Conservation (phyloP, 2,113 vertebrate genomes). For the Vulpes lagopus region DNA sequence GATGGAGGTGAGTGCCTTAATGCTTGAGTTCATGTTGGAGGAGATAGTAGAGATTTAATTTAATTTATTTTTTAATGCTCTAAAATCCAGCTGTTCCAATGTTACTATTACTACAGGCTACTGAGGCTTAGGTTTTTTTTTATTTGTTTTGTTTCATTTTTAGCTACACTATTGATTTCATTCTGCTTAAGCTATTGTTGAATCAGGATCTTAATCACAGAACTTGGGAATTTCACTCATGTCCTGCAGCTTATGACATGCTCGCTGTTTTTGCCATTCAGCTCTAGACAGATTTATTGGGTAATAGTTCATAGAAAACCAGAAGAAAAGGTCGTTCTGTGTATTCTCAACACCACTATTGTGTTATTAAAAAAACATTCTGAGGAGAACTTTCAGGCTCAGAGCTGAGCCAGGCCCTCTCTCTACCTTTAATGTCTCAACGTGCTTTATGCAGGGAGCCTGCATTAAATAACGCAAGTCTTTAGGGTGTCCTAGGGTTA, state of each 20-base stretch:
- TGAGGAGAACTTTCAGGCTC: not conserved
- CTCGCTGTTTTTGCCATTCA: not conserved
- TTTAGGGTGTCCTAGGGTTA: not conserved
- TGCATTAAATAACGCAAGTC: not conserved
- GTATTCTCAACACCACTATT: not conserved
- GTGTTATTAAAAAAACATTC: not conserved
- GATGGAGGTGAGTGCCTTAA: constrained; percentile 93
- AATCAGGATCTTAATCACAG: not conserved
- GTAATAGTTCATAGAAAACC: not conserved
- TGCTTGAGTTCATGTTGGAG: not conserved
- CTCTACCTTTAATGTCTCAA: not conserved
- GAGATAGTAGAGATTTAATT: not conserved
- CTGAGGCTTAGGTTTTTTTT: not conserved
- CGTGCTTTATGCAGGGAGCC: not conserved
- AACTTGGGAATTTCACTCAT: not conserved
- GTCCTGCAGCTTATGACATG: not conserved
- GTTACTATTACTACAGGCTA: not conserved
- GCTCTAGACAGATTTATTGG: not conserved
- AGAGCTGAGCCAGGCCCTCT: not conserved
- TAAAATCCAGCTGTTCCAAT: not conserved
- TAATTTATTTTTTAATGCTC: not conserved
- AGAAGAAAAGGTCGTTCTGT: not conserved
- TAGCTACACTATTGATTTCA: not conserved
- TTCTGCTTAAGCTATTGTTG: constrained; percentile 3
- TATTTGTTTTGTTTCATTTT: not conserved